Evolutionary conservation across 2,113 vertebrate genomes (phyloP).

Genomic region (Ptychochromis oligacanthus): DNA sequence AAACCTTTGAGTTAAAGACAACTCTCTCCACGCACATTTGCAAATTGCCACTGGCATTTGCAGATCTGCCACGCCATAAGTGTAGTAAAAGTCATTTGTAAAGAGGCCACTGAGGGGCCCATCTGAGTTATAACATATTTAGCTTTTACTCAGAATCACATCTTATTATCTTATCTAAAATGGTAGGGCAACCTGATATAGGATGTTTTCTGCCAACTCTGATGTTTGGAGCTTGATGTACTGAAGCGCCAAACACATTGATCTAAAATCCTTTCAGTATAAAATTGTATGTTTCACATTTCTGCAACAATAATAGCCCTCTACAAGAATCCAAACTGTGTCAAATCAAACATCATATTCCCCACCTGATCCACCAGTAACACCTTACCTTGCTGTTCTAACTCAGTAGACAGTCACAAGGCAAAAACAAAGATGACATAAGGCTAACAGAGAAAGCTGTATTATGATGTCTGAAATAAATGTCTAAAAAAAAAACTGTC

Average conservation of each 20-base stretch:
- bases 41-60: background rate
- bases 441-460: background rate
- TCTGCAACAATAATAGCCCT: background rate
- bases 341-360: background rate
- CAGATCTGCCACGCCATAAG: background rate
- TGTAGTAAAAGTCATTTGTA: background rate
- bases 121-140: background rate
- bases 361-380: constrained; percentile 2
- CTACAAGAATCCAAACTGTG: background rate
- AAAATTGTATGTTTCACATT: background rate
- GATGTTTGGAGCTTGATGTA: too few species aligned
- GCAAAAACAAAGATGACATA: background rate
- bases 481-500: background rate
- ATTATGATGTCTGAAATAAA: background rate
- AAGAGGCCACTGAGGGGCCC: background rate
- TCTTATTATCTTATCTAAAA: background rate
- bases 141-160: background rate
- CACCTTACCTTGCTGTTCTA: background rate
- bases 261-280: background rate
- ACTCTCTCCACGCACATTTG: background rate
- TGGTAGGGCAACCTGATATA: background rate
- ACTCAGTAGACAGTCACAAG: background rate
- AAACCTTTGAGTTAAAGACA: background rate
- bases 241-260: too few species aligned
- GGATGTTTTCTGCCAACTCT: background rate